Evolutionary conservation across 1,140 invertebrate species (phyloP), one percentile per base, ranked within the genome.

Genomic region (Pogonus chalceus): DNA sequence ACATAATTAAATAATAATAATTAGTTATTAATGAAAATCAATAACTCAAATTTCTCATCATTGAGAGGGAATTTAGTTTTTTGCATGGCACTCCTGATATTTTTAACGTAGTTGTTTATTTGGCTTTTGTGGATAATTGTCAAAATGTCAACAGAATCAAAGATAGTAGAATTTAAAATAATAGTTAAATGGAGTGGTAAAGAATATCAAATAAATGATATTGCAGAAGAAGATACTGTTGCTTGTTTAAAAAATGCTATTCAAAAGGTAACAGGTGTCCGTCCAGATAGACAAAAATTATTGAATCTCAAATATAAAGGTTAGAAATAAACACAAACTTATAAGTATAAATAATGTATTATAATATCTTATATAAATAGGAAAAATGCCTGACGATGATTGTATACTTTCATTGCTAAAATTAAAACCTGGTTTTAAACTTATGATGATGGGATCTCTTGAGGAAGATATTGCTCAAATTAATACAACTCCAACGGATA

Each of bases 371-470:
- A 23, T 24, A 16, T 35, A n/a, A 2, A 23, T 51, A 95, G 91
- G 89, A 21, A 92, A 91, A 76, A 76, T 82, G 53, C 84, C 89
- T 0, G 78, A 82, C 52, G 88, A 94, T 70, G 82, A 82, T 56
- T 80, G 83, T 57, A 77, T 77, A 46, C 70, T 95, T 18, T 75
- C 76, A 12, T 71, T 79, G 20, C 66, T 94, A 37, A 85, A 85
- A 57, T 68, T 95, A 2, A 94, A 92, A 67, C 80, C 83, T n/a
- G 88, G 88, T 24, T 87, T 89, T 53, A 95, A 96, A 72, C 79
- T 98, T 14, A 96, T 97, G 91, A 89, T 98, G 84, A 94, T 98
- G 80, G 95, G 94, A 0, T 96, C 92, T 0, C 74, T 89, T 20
- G 95, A 97, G 68, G 87, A 92, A 63, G 90, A 90, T 49, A 93